A percentile compares a stretch with the other conserved stretches of the same genome.
Evolutionary conservation across 2,797 vertebrate species (phyloP).

Genomic region (Pachyuromys duprasi): DNA sequence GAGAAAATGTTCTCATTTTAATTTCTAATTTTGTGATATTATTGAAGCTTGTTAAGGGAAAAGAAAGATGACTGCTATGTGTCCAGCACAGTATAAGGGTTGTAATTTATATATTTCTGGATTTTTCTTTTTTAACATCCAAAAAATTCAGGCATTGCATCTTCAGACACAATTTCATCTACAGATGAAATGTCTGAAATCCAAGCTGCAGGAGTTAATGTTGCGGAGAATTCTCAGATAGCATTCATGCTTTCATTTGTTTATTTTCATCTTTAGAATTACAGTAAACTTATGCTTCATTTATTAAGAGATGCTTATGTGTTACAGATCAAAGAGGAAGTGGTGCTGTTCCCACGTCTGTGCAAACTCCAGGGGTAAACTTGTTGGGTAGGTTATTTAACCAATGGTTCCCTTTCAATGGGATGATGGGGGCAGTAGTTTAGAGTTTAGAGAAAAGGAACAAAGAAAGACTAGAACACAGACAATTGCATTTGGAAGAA

Average conservation of each 20-base stretch:
- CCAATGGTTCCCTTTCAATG: not conserved
- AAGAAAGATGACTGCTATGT: not conserved
- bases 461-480: not conserved
- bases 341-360: not conserved
- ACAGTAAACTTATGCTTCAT: slow-evolving; percentile 37
- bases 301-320: slow-evolving; percentile 20
- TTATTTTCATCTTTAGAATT: slow-evolving; percentile 46
- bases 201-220: not conserved
- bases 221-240: slow-evolving; percentile 3
- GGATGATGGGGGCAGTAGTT: not conserved
- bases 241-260: not conserved
- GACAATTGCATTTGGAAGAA: not conserved
- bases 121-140: not conserved
- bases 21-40: slow-evolving; percentile 34
- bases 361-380: not conserved
- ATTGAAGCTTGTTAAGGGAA: slow-evolving; percentile 9
- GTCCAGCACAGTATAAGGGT: not conserved
- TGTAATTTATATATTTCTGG: not conserved
- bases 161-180: not conserved
- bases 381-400: not conserved
- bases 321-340: slow-evolving; percentile 2
- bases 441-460: not conserved
- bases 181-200: not conserved
- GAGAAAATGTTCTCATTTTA: slow-evolving; percentile 1
- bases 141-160: not conserved